These are phyloP conservation scores for Rhagophthalmus giganteus DNA, from an alignment of 2,888 invertebrate species.

Conservation along the genomic window DNA sequence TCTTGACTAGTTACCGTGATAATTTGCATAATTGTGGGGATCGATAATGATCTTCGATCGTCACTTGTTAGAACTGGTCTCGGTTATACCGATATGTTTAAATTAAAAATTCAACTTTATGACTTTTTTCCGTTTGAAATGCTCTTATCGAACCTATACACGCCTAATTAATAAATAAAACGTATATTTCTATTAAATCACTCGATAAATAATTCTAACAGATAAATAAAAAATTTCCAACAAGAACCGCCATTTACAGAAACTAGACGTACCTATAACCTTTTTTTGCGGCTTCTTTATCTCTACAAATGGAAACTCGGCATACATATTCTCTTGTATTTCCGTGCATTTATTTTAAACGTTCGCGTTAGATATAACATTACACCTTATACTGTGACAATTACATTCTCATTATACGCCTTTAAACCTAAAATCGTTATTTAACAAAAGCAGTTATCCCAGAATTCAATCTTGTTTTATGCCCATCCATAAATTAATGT, in stretches of 20 bases:
- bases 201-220: too few relatives aligned
- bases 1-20: slow-evolving; percentile 34
- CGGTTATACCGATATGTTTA: slow-evolving; percentile 1
- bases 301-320: slow-evolving; percentile 33
- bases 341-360: slow-evolving; percentile 12
- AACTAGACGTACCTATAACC: slow-evolving; percentile 31
- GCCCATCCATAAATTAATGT: too few relatives aligned
- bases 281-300: slow-evolving; percentile 30
- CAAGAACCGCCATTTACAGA: slow-evolving; percentile 33
- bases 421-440: slow-evolving; percentile 1
- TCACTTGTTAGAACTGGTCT: slow-evolving; percentile 14
- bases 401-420: neutral
- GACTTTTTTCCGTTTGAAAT: neutral
- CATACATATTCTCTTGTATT: slow-evolving; percentile 15
- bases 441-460: too few relatives aligned
- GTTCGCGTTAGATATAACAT: slow-evolving; percentile 7
- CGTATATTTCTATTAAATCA: too few relatives aligned
- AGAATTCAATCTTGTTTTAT: too few relatives aligned
- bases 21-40: slow-evolving; percentile 37
- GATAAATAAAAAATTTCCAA: slow-evolving; percentile 17
- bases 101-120: slow-evolving; percentile 9
- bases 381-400: slow-evolving; percentile 6
- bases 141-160: too few relatives aligned
- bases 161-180: too few relatives aligned
- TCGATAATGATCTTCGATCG: slow-evolving; percentile 32